Evolutionary conservation across 2,888 invertebrate species (phyloP), one percentile per base, ranked within the genome.

Genomic region (Dromius quadrimaculatus): DNA sequence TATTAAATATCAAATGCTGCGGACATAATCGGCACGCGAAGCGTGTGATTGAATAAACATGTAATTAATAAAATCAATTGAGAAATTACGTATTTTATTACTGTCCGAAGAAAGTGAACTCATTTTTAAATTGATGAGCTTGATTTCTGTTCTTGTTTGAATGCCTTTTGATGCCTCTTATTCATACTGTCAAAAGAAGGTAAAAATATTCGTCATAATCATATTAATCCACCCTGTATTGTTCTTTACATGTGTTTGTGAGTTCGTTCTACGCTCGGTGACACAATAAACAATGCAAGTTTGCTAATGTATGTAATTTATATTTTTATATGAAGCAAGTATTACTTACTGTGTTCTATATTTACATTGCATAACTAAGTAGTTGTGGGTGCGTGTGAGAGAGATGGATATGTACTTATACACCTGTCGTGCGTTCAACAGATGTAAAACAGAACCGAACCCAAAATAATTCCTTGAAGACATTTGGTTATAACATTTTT

Each of bases 221-320:
- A n/a, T n/a, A n/a, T n/a, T n/a, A n/a, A n/a, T n/a, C n/a, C n/a
- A n/a, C n/a, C n/a, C n/a, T n/a, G n/a, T n/a, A n/a, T n/a, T n/a
- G n/a, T n/a, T n/a, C n/a, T n/a, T n/a, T n/a, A n/a, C n/a, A n/a
- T n/a, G n/a, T n/a, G n/a, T n/a, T n/a, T n/a, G n/a, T n/a, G n/a
- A n/a, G n/a, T n/a, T n/a, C n/a, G n/a, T n/a, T n/a, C n/a, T n/a
- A n/a, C n/a, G n/a, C n/a, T n/a, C n/a, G 34, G 34, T 47, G 47
- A 64, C 64, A 34, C 64, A 64, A 64, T 32, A 64, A 64, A 64
- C 45, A 64, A 47, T 64, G 64, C 68, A 74, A 72, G 72, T 73
- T 71, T 73, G 74, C 34, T 72, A 74, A 74, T 72, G 73, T 73
- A 72, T 74, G 71, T 73, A 73, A 74, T 74, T 74, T 72, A 72